phyloP scores from a whole-genome alignment of 2,888 invertebrate genomes.

The Gonocerus acuteangulatus region DNA sequence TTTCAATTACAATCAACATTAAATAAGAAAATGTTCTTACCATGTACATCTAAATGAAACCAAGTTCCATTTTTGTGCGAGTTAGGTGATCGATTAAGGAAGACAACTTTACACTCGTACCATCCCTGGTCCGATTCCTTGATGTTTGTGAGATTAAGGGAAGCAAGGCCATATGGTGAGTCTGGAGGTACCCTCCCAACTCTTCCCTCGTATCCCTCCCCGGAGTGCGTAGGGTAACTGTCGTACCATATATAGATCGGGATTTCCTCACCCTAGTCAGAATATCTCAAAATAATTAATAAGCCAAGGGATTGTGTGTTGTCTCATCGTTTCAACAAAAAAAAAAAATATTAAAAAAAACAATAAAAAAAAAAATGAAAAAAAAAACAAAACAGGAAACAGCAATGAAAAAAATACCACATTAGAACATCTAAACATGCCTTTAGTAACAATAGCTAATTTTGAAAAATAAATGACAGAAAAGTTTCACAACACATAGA shows the following conservation, averaged over 20 bases:
- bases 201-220: constrained; percentile 85
- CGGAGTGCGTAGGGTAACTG: constrained; percentile 93
- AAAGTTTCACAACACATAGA: too few species aligned
- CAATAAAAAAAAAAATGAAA: constrained; percentile 2
- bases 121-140: constrained; percentile 90
- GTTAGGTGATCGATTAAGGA: constrained; percentile 88
- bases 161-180: constrained; percentile 83
- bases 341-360: constrained; percentile 43
- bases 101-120: constrained; percentile 91
- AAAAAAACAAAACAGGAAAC: too few species aligned
- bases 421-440: constrained; percentile 2
- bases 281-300: constrained; percentile 21
- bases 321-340: neutral
- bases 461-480: too few species aligned
- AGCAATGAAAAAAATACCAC: neutral
- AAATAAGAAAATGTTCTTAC: too few species aligned
- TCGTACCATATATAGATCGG: constrained; percentile 98
- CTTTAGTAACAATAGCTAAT: neutral
- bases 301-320: neutral
- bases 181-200: constrained; percentile 82
- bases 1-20: too few species aligned
- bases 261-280: constrained; percentile 80
- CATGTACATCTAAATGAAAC: constrained; percentile 95
- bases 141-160: constrained; percentile 91
- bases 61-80: constrained; percentile 91